Conservation (phyloP, 2,113 vertebrate genomes). For the Ptilorrhoa leucosticta region DNA sequence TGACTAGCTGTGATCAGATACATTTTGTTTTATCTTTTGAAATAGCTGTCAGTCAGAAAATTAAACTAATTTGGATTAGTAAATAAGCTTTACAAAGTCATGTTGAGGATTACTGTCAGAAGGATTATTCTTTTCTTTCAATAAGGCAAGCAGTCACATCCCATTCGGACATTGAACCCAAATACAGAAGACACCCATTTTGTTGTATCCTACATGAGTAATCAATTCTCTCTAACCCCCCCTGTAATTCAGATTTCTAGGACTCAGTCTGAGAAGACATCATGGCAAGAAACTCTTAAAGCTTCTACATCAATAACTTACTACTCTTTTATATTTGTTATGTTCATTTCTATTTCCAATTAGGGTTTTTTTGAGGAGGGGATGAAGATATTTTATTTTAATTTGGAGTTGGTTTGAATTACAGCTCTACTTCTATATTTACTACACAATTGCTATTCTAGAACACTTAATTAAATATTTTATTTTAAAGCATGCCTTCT, state of each 20-base stretch:
- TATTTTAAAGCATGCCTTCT: neutral
- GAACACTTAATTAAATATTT: neutral
- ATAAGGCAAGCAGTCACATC: neutral
- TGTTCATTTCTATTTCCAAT: neutral
- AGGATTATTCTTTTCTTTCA: neutral
- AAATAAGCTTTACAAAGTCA: neutral
- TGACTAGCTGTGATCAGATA: neutral
- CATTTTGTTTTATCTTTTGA: neutral
- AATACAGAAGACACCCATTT: neutral
- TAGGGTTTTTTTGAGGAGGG: neutral
- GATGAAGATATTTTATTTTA: neutral
- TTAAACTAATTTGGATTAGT: neutral
- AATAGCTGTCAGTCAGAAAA: constrained; percentile 1
- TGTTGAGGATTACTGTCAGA: neutral
- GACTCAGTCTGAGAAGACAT: neutral
- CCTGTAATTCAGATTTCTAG: neutral
- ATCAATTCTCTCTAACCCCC: neutral
- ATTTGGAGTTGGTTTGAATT: neutral
- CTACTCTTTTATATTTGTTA: neutral
- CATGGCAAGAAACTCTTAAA: neutral
- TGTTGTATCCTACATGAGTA: neutral
- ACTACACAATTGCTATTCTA: neutral
- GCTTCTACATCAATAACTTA: neutral
- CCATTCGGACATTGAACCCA: neutral
- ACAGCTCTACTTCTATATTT: neutral